phyloP scores from a whole-genome alignment of 1,140 invertebrate species.

The Patella vulgata region DNA sequence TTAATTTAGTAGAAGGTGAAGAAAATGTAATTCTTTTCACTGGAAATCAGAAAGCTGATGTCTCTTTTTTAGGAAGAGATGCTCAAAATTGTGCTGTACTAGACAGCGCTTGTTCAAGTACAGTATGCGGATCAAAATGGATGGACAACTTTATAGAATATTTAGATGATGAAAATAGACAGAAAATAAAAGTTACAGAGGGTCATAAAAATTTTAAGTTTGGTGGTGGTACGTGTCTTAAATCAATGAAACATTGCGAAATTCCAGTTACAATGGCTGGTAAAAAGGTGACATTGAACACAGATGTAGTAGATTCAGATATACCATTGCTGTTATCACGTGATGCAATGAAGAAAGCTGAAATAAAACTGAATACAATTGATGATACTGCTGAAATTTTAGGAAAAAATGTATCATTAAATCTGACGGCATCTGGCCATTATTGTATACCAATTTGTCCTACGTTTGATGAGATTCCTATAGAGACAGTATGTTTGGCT shows the following conservation, averaged over 20 bases:
- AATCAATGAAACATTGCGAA: slow-evolving; percentile 11
- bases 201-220: slow-evolving; percentile 30
- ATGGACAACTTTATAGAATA: slow-evolving; percentile 24
- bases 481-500: slow-evolving; percentile 21
- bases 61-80: slow-evolving; percentile 17
- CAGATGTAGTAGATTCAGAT: slow-evolving; percentile 34
- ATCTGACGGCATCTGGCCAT: slow-evolving; percentile 30
- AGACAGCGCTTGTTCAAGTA: slow-evolving; percentile 31
- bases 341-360: slow-evolving; percentile 30
- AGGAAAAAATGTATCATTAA: slow-evolving; percentile 23
- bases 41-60: slow-evolving; percentile 15
- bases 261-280: slow-evolving; percentile 28
- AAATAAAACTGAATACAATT: slow-evolving; percentile 29
- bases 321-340: slow-evolving; percentile 32
- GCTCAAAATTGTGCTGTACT: slow-evolving; percentile 31
- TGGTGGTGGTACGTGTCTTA: slow-evolving; percentile 19
- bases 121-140: slow-evolving; percentile 29
- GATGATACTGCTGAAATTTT: slow-evolving; percentile 30
- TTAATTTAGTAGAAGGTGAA: too few species aligned
- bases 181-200: slow-evolving; percentile 16
- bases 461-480: slow-evolving; percentile 11
- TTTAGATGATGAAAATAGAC: slow-evolving; percentile 10
- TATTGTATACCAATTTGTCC: slow-evolving; percentile 26
- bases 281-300: slow-evolving; percentile 27
- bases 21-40: slow-evolving; percentile 27